Evolutionary conservation across 1,140 invertebrate genomes (phyloP).

Genomic region (Atta colombica): DNA sequence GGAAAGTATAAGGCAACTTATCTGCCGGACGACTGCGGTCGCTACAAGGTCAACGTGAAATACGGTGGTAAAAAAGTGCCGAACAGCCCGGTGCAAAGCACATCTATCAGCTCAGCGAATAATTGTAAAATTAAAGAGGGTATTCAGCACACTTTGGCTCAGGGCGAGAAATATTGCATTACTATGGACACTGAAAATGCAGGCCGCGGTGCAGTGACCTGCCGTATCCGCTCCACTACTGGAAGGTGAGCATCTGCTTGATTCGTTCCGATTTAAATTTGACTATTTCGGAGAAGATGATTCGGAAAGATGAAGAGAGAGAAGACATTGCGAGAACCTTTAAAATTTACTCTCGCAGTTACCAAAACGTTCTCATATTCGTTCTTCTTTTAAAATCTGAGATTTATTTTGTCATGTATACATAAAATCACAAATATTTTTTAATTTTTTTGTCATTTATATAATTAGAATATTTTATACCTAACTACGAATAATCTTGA

Average conservation of each 20-base stretch:
- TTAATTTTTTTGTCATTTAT: not conserved
- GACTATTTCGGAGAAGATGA: conserved; percentile 31
- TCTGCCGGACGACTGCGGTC: conserved; percentile 94
- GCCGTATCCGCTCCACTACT: conserved; percentile 92
- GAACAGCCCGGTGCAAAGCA: conserved; percentile 90
- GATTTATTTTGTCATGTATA: not conserved
- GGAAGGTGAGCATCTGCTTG: conserved; percentile 88
- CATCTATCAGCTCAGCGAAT: conserved; percentile 92
- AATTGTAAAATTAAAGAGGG: conserved; percentile 92
- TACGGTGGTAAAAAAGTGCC: conserved; percentile 92
- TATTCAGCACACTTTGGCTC: conserved; percentile 89
- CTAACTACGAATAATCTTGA: not conserved
- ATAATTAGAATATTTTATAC: not conserved
- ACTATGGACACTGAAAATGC: conserved; percentile 94
- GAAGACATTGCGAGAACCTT: not conserved
- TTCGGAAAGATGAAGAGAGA: conserved; percentile 12
- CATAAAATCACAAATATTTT: not conserved
- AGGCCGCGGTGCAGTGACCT: conserved; percentile 94
- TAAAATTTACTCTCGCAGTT: not conserved
- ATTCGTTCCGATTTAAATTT: conserved; percentile 19
- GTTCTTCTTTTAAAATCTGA: not conserved
- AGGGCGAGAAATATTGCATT: conserved; percentile 93
- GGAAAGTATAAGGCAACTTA: conserved; percentile 93
- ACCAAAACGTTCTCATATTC: not conserved
- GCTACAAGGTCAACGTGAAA: conserved; percentile 93